Percentiles rank a stretch among this genome's conserved stretches.
Evolutionary conservation across 2,113 vertebrate species (phyloP).

Genomic region (Mirounga angustirostris): DNA sequence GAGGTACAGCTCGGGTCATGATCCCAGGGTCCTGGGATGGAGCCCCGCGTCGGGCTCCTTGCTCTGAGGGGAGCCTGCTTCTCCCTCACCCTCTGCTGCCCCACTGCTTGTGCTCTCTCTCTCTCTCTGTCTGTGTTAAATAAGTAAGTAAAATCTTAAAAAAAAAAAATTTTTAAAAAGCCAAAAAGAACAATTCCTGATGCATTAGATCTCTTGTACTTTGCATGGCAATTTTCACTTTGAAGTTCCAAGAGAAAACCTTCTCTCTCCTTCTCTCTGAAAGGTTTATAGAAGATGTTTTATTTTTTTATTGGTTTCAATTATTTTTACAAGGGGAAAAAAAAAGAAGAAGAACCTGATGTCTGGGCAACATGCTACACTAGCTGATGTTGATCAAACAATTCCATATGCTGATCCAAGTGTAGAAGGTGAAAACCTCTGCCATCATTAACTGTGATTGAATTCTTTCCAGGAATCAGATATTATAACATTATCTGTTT

Average conservation of each 20-base stretch:
- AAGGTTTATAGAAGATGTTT: slow-evolving; percentile 7
- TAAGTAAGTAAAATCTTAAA: too few relatives aligned
- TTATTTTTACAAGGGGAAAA: slow-evolving; percentile 12
- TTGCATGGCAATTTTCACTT: slow-evolving; percentile 53
- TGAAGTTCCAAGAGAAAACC: background rate
- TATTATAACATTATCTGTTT: slow-evolving; percentile 53
- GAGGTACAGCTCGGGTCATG: background rate
- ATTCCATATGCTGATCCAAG: background rate
- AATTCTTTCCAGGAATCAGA: slow-evolving; percentile 17
- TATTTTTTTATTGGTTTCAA: background rate
- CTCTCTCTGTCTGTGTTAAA: too few relatives aligned
- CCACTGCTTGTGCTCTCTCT: too few relatives aligned
- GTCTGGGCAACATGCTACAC: background rate
- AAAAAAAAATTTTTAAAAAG: background rate
- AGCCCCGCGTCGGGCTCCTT: too few relatives aligned
- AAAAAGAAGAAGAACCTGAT: background rate
- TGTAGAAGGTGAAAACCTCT: background rate
- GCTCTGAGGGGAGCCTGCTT: too few relatives aligned
- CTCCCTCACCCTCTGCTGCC: too few relatives aligned
- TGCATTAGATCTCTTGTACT: background rate
- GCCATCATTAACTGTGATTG: background rate
- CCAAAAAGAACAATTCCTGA: slow-evolving; percentile 13
- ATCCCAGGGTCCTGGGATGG: too few relatives aligned
- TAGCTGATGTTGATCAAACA: background rate
- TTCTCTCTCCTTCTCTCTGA: background rate